phyloP scores from a whole-genome alignment of 2,888 invertebrate genomes.

The Acrobasis consociella region DNA sequence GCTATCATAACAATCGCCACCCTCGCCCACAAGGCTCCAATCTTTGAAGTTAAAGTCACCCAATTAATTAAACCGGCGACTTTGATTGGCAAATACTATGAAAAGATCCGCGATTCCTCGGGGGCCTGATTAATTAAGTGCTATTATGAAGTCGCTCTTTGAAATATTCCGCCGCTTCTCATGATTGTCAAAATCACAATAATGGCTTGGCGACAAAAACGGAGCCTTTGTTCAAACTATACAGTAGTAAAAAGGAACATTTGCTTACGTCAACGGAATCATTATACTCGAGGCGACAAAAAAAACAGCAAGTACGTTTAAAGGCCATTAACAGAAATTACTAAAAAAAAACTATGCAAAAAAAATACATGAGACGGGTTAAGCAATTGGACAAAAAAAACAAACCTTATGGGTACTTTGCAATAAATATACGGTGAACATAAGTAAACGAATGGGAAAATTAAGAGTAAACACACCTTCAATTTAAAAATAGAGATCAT shows the following conservation, averaged over 20 bases:
- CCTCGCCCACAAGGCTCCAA: not conserved
- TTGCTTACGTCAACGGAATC: conserved; percentile 11
- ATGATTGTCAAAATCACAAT: conserved; percentile 19
- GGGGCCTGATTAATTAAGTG: conserved; percentile 19
- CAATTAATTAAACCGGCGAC: conserved; percentile 19
- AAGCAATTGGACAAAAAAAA: too few relatives aligned
- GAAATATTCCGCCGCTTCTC: conserved; percentile 19
- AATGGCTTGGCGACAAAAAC: conserved; percentile 12
- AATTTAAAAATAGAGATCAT: too few relatives aligned
- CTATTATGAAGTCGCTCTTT: conserved; percentile 15
- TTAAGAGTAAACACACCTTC: too few relatives aligned
- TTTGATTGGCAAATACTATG: conserved; percentile 19
- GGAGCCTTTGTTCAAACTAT: conserved; percentile 14
- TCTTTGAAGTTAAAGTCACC: conserved; percentile 11
- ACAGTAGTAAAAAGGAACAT: not conserved
- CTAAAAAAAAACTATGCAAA: not conserved
- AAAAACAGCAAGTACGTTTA: not conserved
- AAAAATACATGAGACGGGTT: too few relatives aligned
- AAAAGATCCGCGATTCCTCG: conserved; percentile 16
- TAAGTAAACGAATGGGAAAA: too few relatives aligned
- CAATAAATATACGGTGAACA: too few relatives aligned
- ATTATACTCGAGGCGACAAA: not conserved
- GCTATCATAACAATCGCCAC: conserved; percentile 8
- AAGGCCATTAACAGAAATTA: not conserved
- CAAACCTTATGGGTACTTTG: too few relatives aligned